These are phyloP conservation scores for Drosophila repleta DNA, from an alignment of 1,140 invertebrate genomes.

Conservation along the genomic window DNA sequence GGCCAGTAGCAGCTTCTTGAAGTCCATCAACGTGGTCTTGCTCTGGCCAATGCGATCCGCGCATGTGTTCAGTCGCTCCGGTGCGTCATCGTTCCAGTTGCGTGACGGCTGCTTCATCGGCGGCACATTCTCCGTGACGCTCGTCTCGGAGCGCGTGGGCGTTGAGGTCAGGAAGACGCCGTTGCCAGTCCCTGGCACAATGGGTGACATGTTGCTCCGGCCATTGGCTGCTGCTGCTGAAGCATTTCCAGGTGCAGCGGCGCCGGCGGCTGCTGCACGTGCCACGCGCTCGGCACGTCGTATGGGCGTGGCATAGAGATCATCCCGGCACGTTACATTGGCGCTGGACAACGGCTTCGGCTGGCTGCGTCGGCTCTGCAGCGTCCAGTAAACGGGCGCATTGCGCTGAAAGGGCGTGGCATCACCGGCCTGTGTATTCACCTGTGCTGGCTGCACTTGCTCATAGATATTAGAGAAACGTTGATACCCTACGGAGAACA, in stretches of 20 bases:
- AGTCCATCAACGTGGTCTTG: conserved; percentile 90
- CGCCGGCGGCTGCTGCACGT: conserved; percentile 33
- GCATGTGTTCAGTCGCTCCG: conserved; percentile 85
- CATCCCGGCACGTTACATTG: conserved; percentile 70
- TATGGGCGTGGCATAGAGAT: conserved; percentile 83
- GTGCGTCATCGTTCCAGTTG: conserved; percentile 83
- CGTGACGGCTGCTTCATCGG: conserved; percentile 73
- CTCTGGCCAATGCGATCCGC: conserved; percentile 86
- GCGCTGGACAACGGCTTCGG: conserved; percentile 41
- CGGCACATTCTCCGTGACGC: conserved; percentile 45
- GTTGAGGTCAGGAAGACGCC: conserved; percentile 86
- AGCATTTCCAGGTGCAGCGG: conserved; percentile 6
- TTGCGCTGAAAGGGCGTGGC: conserved; percentile 76
- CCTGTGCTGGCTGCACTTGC: conserved; percentile 67
- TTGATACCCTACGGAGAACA: conserved; percentile 74
- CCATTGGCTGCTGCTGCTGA: conserved; percentile 8
- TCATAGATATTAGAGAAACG: conserved; percentile 83
- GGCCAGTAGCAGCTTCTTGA: conserved; percentile 90
- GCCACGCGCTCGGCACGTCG: conserved; percentile 72
- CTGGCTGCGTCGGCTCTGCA: conserved; percentile 77
- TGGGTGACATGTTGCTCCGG: conserved; percentile 86
- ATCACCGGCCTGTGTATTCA: conserved; percentile 42
- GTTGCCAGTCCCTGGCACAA: conserved; percentile 85
- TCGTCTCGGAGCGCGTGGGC: conserved; percentile 50
- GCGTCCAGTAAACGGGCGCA: conserved; percentile 83